Evolutionary conservation across 2,797 vertebrate genomes (phyloP), one percentile per base, ranked within the genome.

Genomic region (Phrynocephalus guinanensis): DNA sequence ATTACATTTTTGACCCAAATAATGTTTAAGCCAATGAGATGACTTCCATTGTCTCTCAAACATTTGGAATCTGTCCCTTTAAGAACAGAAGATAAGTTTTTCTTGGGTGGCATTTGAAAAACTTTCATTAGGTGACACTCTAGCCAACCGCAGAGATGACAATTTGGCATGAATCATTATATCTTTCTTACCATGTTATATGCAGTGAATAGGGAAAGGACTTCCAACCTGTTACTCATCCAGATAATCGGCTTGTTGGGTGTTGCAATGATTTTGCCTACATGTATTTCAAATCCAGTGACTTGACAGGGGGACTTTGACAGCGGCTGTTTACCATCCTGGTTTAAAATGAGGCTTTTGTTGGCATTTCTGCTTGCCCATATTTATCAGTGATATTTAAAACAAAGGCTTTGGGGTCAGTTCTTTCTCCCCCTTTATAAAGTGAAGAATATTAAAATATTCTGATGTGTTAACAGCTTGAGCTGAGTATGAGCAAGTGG

Each of bases 241-340:
- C 3, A 38, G 71, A 86, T 90, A 92, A 85, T 86, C 87, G 81
- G 6, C 91, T 95, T 88, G 90, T 85, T 86, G 90, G 86, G 85
- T 91, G 66, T 70, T 88, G 13, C 30, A 71, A 22, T 75, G 78
- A 67, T 89, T 68, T 3, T 90, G 67, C 0, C 87, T 56, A 63
- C 60, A 91, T 94, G 89, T 0, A 83, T 89, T 89, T 88, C 73
- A 86, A 86, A 92, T n/a, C 30, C 84, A 84, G 85, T 88, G 68
- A 44, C 48, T 90, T 60, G 18, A n/a, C 89, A 90, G 73, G 6
- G 84, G 13, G 82, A 60, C 38, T 16, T 90, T 82, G 89, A 75
- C 81, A 85, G 92, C 3, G 72, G 52, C 44, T 72, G 68, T 92
- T 89, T 91, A 56, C 67, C 88, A 33, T 84, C 85, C 83, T 93